Evolutionary conservation across 2,113 vertebrate species (phyloP).

Genomic region (Microcebus jonahi): DNA sequence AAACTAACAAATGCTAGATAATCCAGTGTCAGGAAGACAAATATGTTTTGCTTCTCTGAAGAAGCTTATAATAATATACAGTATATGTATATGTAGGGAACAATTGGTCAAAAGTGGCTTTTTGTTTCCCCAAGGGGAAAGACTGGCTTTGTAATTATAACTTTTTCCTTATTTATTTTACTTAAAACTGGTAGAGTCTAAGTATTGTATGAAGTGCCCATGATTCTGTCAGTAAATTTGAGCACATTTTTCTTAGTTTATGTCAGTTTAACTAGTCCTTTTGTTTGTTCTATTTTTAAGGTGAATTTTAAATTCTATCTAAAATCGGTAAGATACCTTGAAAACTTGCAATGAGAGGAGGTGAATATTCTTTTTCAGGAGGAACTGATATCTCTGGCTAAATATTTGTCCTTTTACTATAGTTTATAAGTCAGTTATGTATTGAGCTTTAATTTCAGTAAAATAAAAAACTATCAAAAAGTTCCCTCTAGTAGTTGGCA

Average conservation of each 20-base stretch:
- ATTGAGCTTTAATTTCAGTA: slow-evolving; percentile 65
- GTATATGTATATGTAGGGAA: slow-evolving; percentile 81
- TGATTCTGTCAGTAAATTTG: slow-evolving; percentile 79
- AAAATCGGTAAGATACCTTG: slow-evolving; percentile 60
- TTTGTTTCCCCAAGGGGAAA: slow-evolving; percentile 87
- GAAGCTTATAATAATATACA: slow-evolving; percentile 86
- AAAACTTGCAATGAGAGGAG: slow-evolving; percentile 36
- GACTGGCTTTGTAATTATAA: slow-evolving; percentile 84
- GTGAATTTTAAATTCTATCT: slow-evolving; percentile 75
- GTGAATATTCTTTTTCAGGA: slow-evolving; percentile 77
- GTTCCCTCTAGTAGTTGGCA: slow-evolving; percentile 1
- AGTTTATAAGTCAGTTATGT: slow-evolving; percentile 70
- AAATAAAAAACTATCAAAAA: slow-evolving; percentile 35
- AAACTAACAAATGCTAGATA: slow-evolving; percentile 65
- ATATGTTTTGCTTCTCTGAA: slow-evolving; percentile 87
- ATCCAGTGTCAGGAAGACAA: slow-evolving; percentile 84
- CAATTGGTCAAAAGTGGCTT: slow-evolving; percentile 85
- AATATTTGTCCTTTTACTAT: slow-evolving; percentile 67
- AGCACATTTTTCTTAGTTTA: slow-evolving; percentile 77
- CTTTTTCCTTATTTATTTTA: slow-evolving; percentile 89
- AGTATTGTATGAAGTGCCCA: slow-evolving; percentile 82
- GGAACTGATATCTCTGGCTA: slow-evolving; percentile 81
- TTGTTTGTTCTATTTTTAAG: slow-evolving; percentile 71
- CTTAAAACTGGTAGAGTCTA: slow-evolving; percentile 82
- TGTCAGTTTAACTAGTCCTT: slow-evolving; percentile 71